A percentile compares a stretch with the other conserved stretches of the same genome.
These are phyloP conservation scores for Urocyon cinereoargenteus DNA, from an alignment of 2,797 vertebrate genomes.

Conservation along the genomic window DNA sequence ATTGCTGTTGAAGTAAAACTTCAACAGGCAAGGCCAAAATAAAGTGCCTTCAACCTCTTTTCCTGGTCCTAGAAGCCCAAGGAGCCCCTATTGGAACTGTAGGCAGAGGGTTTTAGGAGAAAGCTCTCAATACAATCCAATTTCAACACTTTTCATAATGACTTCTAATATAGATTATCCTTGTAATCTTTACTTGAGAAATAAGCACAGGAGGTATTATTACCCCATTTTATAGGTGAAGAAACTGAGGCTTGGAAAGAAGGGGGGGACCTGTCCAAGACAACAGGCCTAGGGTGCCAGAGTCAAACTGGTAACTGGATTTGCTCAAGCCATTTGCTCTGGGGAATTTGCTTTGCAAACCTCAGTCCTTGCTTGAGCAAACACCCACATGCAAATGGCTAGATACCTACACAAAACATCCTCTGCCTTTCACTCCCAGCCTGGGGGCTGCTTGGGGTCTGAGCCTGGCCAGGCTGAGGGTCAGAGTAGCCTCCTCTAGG, in stretches of 20 bases:
- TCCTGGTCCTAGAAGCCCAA: background rate
- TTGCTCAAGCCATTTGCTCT: background rate
- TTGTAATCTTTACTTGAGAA: background rate
- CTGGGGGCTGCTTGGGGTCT: background rate
- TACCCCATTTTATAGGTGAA: background rate
- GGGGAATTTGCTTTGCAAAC: slow-evolving; percentile 55
- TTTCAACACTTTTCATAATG: background rate
- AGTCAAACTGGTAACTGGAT: background rate
- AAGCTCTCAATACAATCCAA: background rate
- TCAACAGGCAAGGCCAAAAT: background rate
- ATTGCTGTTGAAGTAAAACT: background rate
- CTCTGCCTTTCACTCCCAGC: background rate
- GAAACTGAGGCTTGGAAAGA: background rate
- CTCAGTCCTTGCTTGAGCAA: background rate
- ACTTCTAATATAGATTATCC: background rate
- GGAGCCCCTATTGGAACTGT: background rate
- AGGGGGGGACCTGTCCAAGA: background rate
- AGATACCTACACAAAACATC: background rate
- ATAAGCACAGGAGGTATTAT: background rate
- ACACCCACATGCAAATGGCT: background rate
- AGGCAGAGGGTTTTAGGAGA: background rate
- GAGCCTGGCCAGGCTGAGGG: background rate
- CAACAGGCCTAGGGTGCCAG: background rate
- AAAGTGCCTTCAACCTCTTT: background rate
- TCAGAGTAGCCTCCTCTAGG: background rate